Percentiles rank a stretch among this genome's conserved stretches.
These are phyloP conservation scores for Podarcis raffonei DNA, from an alignment of 2,113 vertebrate genomes.

Conservation along the genomic window DNA sequence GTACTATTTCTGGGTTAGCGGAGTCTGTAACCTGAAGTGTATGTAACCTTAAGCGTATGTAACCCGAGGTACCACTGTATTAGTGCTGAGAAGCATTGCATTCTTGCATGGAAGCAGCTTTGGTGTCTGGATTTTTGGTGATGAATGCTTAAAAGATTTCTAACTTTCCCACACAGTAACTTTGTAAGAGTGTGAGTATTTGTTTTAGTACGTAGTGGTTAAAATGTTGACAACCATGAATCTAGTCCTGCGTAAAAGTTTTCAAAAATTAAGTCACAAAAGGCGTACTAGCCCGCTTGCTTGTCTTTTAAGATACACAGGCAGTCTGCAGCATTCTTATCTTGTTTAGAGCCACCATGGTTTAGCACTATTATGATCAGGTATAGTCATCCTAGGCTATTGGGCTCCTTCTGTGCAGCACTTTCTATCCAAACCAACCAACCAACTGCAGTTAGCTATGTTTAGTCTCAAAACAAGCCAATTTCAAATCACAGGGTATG, in stretches of 20 bases:
- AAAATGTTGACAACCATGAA: neutral
- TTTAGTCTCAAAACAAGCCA: neutral
- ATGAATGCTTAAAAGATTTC: neutral
- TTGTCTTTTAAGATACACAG: neutral
- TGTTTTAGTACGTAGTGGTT: neutral
- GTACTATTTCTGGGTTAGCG: too few relatives aligned
- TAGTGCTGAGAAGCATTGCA: neutral
- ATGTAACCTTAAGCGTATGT: too few relatives aligned
- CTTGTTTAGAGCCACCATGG: neutral
- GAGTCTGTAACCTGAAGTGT: too few relatives aligned
- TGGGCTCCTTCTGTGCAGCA: too few relatives aligned
- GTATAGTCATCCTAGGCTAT: neutral
- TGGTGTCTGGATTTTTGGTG: neutral
- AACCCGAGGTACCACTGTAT: neutral
- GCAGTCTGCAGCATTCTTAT: neutral
- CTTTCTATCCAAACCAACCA: too few relatives aligned
- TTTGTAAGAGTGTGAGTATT: neutral
- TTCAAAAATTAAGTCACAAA: neutral
- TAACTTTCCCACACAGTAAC: neutral
- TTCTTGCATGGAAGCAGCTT: neutral
- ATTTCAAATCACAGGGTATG: neutral
- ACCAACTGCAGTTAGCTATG: neutral
- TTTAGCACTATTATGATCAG: neutral
- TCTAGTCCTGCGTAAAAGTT: neutral
- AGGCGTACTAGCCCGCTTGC: neutral